Base-by-base conservation (phyloP, 2,113 vertebrate genomes). In the Alligator sinensis region DNA sequence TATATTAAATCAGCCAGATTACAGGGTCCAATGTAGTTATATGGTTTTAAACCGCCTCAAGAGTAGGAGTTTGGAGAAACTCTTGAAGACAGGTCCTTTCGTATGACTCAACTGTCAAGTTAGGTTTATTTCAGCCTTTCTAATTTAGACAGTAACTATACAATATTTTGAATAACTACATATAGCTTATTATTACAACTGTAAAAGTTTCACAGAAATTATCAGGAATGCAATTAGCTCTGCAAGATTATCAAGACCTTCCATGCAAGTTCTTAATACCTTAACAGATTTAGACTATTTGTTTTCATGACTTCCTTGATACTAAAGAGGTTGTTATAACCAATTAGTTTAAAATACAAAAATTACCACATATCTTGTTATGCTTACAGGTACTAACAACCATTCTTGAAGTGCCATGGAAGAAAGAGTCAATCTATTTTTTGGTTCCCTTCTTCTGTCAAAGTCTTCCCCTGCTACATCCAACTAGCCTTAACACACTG, bases 391-490 rank as follows among this genome's bases (percentile, higher is more conserved):
- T 34, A 11, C 18, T 34, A 34, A 24, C 47, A 74, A 74, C 70
- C 21, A 74, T 7, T 68, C 28, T 68, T 74, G 24, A 74, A 74
- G 21, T 30, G 38, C 11, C 21, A 70, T 30, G 66, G 18, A 70
- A 19, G 34, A 74, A 38, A 70, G 30, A 38, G 47, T 74, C 19
- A 74, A 74, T 47, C 70, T 74, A 38, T 24, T 47, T 74, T 72
- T 86, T 84, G 78, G 1, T 8, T 57, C 12, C 28, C 63, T 68
- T 5, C 18, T 77, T 61, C 47, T 70, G 77, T 7, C 13, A 17
- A 86, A 70, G 17, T 0, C 0, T n/a, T 92, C 79, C 66, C 68
- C 58, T 47, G 47, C 47, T 47, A 47, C 8, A 47, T 47, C 77
- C 82, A 10, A 63, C 83, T 61, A 90, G 58, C 4, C 25, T 77